A percentile compares a stretch with the other conserved stretches of the same genome.
Conservation (phyloP, 2,888 invertebrate species). For the Netelia inedita region DNA sequence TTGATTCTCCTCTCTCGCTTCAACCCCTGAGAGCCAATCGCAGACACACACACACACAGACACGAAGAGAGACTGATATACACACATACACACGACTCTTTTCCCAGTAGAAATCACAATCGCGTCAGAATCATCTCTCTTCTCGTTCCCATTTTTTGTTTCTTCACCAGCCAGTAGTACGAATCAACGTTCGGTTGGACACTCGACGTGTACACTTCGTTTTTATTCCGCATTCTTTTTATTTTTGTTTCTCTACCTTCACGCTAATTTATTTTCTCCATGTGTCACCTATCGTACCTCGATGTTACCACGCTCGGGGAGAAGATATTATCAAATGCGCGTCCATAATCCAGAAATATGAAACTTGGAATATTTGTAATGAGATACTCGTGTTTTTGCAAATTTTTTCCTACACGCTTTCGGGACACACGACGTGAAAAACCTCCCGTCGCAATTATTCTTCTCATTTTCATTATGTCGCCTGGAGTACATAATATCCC, state of each 20-base stretch:
- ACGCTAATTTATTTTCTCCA: conserved; percentile 1
- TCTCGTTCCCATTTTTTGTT: conserved; percentile 7
- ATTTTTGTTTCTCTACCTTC: not conserved
- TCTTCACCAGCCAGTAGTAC: conserved; percentile 33
- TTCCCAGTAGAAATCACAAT: conserved; percentile 24
- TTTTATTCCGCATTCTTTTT: conserved; percentile 14
- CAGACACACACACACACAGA: not conserved
- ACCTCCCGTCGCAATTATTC: conserved; percentile 3
- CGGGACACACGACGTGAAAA: conserved; percentile 1
- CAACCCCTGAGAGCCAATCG: conserved; percentile 3
- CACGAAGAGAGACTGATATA: not conserved
- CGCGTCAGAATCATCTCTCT: conserved; percentile 7
- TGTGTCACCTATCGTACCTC: conserved; percentile 11
- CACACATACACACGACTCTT: conserved; percentile 11
- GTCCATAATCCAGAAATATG: conserved; percentile 41
- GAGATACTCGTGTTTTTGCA: conserved; percentile 58
- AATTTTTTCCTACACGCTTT: conserved; percentile 39
- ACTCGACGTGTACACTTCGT: conserved; percentile 31
- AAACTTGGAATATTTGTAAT: conserved; percentile 68
- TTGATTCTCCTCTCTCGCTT: conserved; percentile 40
- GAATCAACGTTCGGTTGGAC: conserved; percentile 42
- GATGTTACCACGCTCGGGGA: not conserved
- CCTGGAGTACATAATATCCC: not conserved
- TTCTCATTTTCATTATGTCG: not conserved
- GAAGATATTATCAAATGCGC: not conserved